These are phyloP conservation scores for Nemapogon koenigi DNA, from an alignment of 2,888 invertebrate genomes.

Conservation along the genomic window DNA sequence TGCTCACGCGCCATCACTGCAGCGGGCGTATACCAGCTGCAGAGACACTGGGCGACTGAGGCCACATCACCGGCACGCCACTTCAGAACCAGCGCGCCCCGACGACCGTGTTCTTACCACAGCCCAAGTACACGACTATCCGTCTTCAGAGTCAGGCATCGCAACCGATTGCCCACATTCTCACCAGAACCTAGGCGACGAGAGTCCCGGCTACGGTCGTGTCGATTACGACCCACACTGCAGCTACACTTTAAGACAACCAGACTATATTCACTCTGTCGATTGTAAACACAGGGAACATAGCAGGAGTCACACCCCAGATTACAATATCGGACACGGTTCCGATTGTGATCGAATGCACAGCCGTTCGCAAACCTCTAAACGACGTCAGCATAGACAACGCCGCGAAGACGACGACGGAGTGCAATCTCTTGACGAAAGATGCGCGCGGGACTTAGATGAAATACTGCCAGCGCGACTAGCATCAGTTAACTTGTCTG, in stretches of 20 bases:
- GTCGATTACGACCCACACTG: constrained; percentile 55
- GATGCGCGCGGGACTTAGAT: constrained; percentile 54
- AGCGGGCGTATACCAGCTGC: constrained; percentile 52
- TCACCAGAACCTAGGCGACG: constrained; percentile 52
- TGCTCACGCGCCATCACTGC: constrained; percentile 59
- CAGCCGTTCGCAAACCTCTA: constrained; percentile 43
- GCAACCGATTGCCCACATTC: constrained; percentile 57
- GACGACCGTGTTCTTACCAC: constrained; percentile 56
- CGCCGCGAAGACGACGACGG: constrained; percentile 50
- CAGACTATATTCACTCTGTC: constrained; percentile 45
- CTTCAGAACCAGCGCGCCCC: constrained; percentile 51
- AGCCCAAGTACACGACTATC: constrained; percentile 57
- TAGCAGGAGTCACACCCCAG: constrained; percentile 52
- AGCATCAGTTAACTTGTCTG: constrained; percentile 52
- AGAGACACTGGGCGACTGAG: constrained; percentile 45
- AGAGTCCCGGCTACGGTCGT: constrained; percentile 52
- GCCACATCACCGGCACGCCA: constrained; percentile 48
- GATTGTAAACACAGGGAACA: constrained; percentile 52
- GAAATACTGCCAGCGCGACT: constrained; percentile 57
- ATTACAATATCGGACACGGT: constrained; percentile 43
- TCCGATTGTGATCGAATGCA: constrained; percentile 46
- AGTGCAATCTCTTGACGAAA: constrained; percentile 52
- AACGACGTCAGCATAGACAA: constrained; percentile 42
- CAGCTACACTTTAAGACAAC: constrained; percentile 44
- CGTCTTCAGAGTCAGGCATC: constrained; percentile 61